Conservation (phyloP, 2,113 vertebrate species). For the Passerina amoena region DNA sequence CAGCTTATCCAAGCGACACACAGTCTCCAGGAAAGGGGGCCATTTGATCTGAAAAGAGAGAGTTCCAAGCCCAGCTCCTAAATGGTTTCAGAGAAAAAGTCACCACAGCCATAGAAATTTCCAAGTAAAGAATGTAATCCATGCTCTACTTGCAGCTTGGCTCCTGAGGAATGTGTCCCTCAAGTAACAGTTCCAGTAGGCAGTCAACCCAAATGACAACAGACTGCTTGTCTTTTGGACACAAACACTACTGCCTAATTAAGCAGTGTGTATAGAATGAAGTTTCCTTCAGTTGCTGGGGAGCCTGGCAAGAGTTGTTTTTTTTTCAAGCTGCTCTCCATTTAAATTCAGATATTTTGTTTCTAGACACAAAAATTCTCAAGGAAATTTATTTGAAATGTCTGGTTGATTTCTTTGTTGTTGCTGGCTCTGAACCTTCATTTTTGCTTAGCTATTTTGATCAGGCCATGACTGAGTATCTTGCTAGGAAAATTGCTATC, state of each 20-base stretch:
- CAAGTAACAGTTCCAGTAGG: neutral
- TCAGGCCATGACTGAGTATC: neutral
- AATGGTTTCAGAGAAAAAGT: neutral
- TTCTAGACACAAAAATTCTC: constrained; percentile 10
- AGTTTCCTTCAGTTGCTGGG: neutral
- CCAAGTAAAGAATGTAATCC: neutral
- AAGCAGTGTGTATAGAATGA: neutral
- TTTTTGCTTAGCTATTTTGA: neutral
- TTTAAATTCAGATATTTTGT: neutral
- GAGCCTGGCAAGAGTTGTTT: neutral
- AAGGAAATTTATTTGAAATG: constrained; percentile 14
- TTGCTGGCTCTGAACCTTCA: neutral
- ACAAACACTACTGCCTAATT: neutral
- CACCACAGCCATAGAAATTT: neutral
- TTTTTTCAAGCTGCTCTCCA: neutral
- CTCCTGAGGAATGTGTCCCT: neutral
- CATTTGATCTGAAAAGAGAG: neutral
- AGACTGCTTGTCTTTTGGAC: neutral
- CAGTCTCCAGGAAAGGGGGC: neutral
- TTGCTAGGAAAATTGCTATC: neutral
- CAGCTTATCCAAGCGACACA: neutral
- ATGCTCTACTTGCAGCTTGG: neutral
- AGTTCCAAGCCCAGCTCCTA: neutral
- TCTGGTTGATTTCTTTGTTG: neutral
- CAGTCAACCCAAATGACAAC: neutral